Base-by-base conservation (phyloP, 2,797 vertebrate genomes). In the Apodemus agrarius region DNA sequence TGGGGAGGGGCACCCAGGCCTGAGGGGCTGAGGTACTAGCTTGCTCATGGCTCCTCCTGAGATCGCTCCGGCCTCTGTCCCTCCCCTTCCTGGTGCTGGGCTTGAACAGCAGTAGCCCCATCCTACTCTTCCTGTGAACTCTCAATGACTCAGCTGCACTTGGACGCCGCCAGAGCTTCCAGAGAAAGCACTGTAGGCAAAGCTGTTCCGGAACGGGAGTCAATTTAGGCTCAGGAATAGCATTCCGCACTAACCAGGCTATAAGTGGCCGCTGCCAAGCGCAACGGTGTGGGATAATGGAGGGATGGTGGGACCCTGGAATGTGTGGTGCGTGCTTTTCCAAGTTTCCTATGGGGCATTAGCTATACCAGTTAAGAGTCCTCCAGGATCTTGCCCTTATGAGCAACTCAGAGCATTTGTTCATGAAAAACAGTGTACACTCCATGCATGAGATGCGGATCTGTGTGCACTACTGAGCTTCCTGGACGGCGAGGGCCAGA, bases 121-220 rank as follows among this genome's bases (percentile, higher is more conserved):
- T 83, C 85, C 82, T 76, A 52, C 90, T 93, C 93, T 96, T 88
- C 83, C 87, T 82, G 72, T 93, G 97, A 97, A 97, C 95, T 95
- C 96, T 91, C n/a, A 19, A 0, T 97, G 97, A 96, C 95, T 97
- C 92, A 95, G 93, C 96, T 69, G 14, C 24, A 21, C 89, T 95
- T 72, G 34, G 92, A 93, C 94, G 95, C 96, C 6, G 0, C 93
- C 81, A 90, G 92, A 83, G 95, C 92, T 92, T 89, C 94, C 78
- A 92, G 81, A 97, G 95, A 89, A 97, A 83, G 87, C 61, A 8
- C 26, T 69, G 91, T 61, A 90, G 67, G 54, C 40, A 76, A 74
- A 90, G 46, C 95, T 57, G 9, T 91, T 96, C 84, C 14, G 21
- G 97, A 97, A 97, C 91, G 2, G 52, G 74, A 92, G 96, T 65